Conservation (phyloP, 2,888 invertebrate species). For the Ophonus ardosiacus region DNA sequence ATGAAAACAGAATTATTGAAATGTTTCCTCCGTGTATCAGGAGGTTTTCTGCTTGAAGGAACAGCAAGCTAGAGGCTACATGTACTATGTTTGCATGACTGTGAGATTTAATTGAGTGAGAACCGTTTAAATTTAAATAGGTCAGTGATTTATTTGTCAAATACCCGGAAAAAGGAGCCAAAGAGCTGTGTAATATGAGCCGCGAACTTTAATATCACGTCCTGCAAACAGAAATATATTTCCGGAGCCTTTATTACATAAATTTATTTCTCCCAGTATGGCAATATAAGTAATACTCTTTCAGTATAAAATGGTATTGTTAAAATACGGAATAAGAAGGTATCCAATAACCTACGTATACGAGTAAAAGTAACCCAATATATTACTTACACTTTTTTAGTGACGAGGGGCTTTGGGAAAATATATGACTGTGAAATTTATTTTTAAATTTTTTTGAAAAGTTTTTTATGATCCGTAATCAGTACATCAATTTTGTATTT, state of each 20-base stretch:
- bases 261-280: neutral
- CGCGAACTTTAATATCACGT: neutral
- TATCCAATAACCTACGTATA: too few species aligned
- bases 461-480: too few species aligned
- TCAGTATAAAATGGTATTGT: too few species aligned
- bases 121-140: neutral
- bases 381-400: too few species aligned
- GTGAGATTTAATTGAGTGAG: neutral
- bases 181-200: neutral
- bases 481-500: too few species aligned
- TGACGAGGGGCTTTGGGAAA: too few species aligned
- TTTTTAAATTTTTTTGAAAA: too few species aligned
- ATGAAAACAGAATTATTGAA: neutral
- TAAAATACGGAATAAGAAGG: too few species aligned
- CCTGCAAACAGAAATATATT: neutral
- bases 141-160: neutral
- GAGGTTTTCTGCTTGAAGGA: slow-evolving; percentile 5
- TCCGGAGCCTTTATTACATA: neutral
- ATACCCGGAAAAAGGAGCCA: neutral
- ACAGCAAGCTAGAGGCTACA: neutral
- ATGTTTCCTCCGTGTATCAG: neutral
- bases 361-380: too few species aligned
- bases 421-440: too few species aligned
- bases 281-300: neutral
- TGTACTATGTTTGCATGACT: neutral